A percentile compares a stretch with the other conserved stretches of the same genome.
Evolutionary conservation across 2,113 vertebrate species (phyloP).

Genomic region (Apaloderma vittatum): DNA sequence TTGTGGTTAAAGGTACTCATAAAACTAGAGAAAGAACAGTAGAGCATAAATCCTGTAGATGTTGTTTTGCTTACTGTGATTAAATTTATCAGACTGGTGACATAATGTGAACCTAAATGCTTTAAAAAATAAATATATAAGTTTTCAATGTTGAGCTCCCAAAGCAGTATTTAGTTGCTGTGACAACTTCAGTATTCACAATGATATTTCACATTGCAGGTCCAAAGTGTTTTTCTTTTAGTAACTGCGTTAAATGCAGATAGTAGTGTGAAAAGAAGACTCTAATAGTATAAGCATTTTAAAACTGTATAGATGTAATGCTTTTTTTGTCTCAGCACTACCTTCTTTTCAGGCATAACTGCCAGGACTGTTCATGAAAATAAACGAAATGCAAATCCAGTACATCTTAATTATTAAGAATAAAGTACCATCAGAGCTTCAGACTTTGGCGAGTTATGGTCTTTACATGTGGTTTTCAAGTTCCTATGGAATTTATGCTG

Average conservation of each 20-base stretch:
- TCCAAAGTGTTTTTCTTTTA: background rate
- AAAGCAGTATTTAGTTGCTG: background rate
- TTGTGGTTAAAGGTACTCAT: slow-evolving; percentile 46
- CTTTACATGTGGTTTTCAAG: background rate
- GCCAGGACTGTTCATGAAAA: background rate
- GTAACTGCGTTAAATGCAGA: background rate
- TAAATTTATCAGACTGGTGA: slow-evolving; percentile 31
- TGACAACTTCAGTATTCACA: background rate
- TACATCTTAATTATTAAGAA: background rate
- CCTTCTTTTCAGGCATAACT: background rate
- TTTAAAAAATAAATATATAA: background rate
- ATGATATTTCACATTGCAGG: background rate
- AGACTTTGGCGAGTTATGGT: background rate
- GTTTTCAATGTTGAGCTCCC: background rate
- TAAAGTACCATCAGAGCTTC: background rate
- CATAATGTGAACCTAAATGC: background rate
- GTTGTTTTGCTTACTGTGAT: slow-evolving; percentile 52
- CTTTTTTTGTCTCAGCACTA: background rate
- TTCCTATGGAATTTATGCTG: background rate
- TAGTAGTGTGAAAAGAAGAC: background rate
- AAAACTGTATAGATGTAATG: background rate
- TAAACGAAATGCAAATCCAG: background rate
- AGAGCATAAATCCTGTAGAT: slow-evolving; percentile 28
- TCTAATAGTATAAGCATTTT: background rate
- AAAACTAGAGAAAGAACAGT: slow-evolving; percentile 1